Base-by-base conservation (phyloP, 1,140 invertebrate genomes). In the Ostrea edulis region DNA sequence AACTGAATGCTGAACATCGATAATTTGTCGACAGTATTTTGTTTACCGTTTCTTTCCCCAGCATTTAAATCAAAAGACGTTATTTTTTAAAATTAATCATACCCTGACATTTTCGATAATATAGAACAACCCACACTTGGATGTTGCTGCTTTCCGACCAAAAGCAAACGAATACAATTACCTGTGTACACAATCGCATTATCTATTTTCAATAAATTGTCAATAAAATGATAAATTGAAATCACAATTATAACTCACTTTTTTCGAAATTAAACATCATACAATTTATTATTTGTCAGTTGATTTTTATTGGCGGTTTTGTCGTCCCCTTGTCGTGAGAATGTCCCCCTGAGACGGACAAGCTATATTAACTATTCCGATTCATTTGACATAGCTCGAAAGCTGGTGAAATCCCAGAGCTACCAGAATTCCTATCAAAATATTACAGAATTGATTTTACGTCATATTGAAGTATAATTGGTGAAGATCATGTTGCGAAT, bases 321-420 rank as follows among this genome's bases (percentile, higher is more conserved):
- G 25, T 77, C 68, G 25, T 35, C 25, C 29, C 12, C 17, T 62
- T 62, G 55, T 62, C 55, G 55, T n/a, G 55, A 62, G 68, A 14
- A 9, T 0, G 0, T 1, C 8, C 25, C 29, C 25, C 22, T 11
- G 25, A 14, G 25, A 25, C 22, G 8, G 25, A 14, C 11, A 14
- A 4, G 2, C 29, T 77, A 35, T 29, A 29, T 35, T 29, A 77
- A 25, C 29, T 77, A 14, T 35, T 35, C 68, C 25, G 68, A 77
- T 77, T 77, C 68, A 77, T 77, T 77, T 77, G 68, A 77, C 68
- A 77, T 29, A 77, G 22, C 68, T 12, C 11, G 25, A 77, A 29
- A 11, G 25, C 22, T 29, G 29, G 25, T 14, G 68, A 77, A 35
- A 62, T 62, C 55, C 55, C 55, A 62, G 12, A 62, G 5, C 14